Base-by-base conservation (phyloP, 2,888 invertebrate genomes). In the Harpalus rufipes region DNA sequence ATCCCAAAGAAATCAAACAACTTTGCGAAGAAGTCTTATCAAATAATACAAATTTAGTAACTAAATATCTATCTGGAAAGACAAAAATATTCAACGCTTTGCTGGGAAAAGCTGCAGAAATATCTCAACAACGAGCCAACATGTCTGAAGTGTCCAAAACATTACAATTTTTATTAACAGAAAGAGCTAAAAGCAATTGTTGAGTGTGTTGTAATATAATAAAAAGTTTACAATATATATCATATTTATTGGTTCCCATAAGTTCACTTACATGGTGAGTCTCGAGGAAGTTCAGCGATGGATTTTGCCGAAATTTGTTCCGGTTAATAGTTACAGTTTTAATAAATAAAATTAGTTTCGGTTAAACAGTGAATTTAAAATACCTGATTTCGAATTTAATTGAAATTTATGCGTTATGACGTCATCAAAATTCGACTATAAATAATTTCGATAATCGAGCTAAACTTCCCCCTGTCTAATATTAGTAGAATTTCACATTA, bases 41-140 rank as follows among this genome's bases (percentile, higher is more conserved):
- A 12, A 92, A 93, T 86, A 95, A 96, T 90, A 92, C 93, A 10
- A 94, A 95, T 89, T 89, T 94, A 81, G 95, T 95, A 0, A 91
- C 92, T 86, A 92, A 94, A 87, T 96, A 94, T 89, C 94, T 93
- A 89, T 91, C 91, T 8, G 96, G 96, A 5, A 96, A 96, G 91
- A 90, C 89, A 0, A 96, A 95, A 91, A 93, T 94, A 7, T 93
- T 95, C 72, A 93, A 93, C 88, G 94, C 94, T 41, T 92, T 97
- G 85, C 89, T 94, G 85, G 94, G 94, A 12, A 91, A 93, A 88
- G 91, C 95, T 80, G 92, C 92, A 82, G 93, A 93, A 88, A 91
- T 91, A 86, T 93, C 94, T 65, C 90, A 94, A 16, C 92, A 94
- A 88, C 93, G 93, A 89, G 93, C 94, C 58, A 94, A 96, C 89